A percentile compares a stretch with the other conserved stretches of the same genome.
These are phyloP conservation scores for Garrulus glandarius DNA, from an alignment of 2,797 vertebrate genomes.

Conservation along the genomic window DNA sequence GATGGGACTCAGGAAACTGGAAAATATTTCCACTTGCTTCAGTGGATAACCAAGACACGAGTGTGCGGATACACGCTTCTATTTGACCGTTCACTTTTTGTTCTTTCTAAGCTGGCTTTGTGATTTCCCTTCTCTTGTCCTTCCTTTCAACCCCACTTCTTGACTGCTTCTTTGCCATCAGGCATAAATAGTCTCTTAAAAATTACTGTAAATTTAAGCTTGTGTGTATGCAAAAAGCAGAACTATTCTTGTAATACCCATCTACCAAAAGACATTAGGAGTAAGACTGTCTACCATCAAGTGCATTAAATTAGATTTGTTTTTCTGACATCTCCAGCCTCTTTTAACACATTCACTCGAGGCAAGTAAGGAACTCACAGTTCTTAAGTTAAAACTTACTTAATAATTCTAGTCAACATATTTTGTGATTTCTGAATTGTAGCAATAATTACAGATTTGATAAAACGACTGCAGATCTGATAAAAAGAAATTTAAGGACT, in stretches of 20 bases:
- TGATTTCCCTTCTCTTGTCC: neutral
- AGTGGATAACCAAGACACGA: neutral
- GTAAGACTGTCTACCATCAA: neutral
- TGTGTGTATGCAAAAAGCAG: neutral
- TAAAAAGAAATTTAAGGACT: neutral
- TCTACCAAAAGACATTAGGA: neutral
- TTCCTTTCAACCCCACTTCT: neutral
- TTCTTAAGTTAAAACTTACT: neutral
- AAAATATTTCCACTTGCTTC: neutral
- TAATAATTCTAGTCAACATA: neutral
- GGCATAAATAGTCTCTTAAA: neutral
- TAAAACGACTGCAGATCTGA: neutral
- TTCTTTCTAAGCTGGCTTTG: neutral
- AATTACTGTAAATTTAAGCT: neutral
- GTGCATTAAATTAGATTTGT: neutral
- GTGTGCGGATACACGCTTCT: neutral
- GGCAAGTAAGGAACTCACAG: neutral
- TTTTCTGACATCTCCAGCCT: neutral
- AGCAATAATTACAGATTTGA: neutral
- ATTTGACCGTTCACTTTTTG: fast-evolving
- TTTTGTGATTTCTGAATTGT: neutral
- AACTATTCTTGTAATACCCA: neutral
- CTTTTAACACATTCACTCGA: neutral
- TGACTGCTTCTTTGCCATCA: neutral
- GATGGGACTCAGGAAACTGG: neutral